Conservation (phyloP, 2,797 vertebrate genomes). For the Vipera ursinii region DNA sequence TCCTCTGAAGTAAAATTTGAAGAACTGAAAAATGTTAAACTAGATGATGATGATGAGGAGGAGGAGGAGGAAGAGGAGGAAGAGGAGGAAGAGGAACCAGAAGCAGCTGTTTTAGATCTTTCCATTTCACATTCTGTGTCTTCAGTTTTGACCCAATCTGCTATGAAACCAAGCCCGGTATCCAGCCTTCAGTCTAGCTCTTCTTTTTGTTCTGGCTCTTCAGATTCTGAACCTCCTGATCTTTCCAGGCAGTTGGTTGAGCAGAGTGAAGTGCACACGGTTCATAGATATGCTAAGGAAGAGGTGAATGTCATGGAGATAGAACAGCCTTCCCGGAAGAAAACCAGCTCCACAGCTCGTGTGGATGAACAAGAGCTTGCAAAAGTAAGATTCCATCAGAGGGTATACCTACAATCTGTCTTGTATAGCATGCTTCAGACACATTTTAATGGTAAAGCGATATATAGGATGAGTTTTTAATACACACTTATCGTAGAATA, state of each 20-base stretch:
- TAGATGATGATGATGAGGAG: constrained; percentile 62
- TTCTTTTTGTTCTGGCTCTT: constrained; percentile 65
- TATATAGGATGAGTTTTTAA: background rate
- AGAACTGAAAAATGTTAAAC: constrained; percentile 74
- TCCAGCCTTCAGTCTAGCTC: constrained; percentile 62
- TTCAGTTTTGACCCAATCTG: constrained; percentile 45
- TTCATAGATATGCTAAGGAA: constrained; percentile 87
- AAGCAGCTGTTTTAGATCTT: constrained; percentile 72
- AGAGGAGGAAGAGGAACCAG: constrained; percentile 65
- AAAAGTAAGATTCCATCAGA: constrained; percentile 63
- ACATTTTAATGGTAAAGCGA: background rate
- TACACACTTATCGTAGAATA: background rate
- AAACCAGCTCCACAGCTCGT: constrained; percentile 57
- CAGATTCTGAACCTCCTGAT: constrained; percentile 82
- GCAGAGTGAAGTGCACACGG: constrained; percentile 79
- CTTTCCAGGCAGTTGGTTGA: constrained; percentile 77
- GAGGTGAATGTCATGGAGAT: constrained; percentile 49
- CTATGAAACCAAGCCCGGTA: constrained; percentile 54
- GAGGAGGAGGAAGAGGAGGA: constrained; percentile 20
- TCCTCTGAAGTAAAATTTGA: constrained; percentile 69
- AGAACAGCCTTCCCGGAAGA: constrained; percentile 58
- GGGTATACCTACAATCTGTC: background rate
- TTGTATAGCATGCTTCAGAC: background rate
- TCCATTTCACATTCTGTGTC: constrained; percentile 68
- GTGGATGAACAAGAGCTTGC: constrained; percentile 69